Evolutionary conservation across 2,113 vertebrate species (phyloP).

Genomic region (Rhinoderma darwinii): DNA sequence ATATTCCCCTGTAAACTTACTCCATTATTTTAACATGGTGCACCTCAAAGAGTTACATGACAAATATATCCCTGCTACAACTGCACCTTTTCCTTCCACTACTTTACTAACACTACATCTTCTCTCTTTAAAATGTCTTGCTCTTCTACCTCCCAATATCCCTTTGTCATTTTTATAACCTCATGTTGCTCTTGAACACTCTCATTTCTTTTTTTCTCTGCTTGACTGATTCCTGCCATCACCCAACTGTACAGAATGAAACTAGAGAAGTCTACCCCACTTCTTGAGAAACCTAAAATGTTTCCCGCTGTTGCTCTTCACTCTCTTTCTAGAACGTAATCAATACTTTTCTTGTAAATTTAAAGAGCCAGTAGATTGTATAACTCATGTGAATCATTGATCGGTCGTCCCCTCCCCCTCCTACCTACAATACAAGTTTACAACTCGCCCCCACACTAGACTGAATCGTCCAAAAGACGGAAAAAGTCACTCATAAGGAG

Average conservation of each 20-base stretch:
- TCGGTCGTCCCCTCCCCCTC: background rate
- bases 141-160: background rate
- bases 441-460: slow-evolving; percentile 2
- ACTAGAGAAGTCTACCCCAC: background rate
- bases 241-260: slow-evolving; percentile 32
- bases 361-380: slow-evolving; percentile 25
- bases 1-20: background rate
- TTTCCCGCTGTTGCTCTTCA: slow-evolving; percentile 16
- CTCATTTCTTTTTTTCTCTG: slow-evolving; percentile 43
- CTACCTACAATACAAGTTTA: slow-evolving; percentile 4
- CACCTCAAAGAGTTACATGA: background rate
- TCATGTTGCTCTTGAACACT: background rate
- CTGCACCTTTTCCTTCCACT: background rate
- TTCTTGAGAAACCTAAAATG: slow-evolving; percentile 9
- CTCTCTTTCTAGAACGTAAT: slow-evolving; percentile 33
- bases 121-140: background rate
- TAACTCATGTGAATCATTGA: slow-evolving; percentile 15
- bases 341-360: slow-evolving; percentile 52
- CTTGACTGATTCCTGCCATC: slow-evolving; percentile 49
- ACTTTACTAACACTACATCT: background rate
- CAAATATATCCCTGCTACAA: background rate
- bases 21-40: background rate
- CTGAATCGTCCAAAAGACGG: background rate
- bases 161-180: slow-evolving; percentile 1
- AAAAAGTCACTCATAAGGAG: slow-evolving; percentile 16